A percentile compares a stretch with the other conserved stretches of the same genome.
phyloP scores from a whole-genome alignment of 2,797 vertebrate species.

The Cottoperca gobio region DNA sequence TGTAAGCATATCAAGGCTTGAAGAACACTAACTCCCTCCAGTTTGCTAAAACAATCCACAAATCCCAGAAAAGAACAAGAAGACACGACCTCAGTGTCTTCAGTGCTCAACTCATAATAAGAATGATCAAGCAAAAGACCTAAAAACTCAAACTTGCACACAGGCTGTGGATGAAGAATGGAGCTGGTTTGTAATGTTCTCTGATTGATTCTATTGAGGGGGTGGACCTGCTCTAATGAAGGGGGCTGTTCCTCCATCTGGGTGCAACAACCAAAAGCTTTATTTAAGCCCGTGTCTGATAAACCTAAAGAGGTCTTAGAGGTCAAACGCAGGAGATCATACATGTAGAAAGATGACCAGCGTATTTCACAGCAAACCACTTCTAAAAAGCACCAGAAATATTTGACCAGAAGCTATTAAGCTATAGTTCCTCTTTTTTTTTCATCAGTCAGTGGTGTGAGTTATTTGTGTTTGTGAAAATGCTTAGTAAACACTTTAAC shows the following conservation, averaged over 20 bases:
- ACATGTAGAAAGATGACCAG: background rate
- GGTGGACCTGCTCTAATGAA: conserved; percentile 43
- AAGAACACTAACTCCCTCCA: background rate
- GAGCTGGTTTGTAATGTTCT: conserved; percentile 1
- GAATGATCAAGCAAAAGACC: background rate
- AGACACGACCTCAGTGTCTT: conserved; percentile 1
- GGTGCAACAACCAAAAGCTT: conserved; percentile 32
- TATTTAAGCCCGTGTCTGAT: conserved; percentile 32
- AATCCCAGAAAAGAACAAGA: background rate
- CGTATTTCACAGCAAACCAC: background rate
- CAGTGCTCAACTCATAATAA: background rate
- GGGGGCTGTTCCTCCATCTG: conserved; percentile 35
- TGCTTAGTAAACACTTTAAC: conserved; percentile 24
- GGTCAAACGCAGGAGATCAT: conserved; percentile 31
- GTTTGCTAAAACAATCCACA: background rate
- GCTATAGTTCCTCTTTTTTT: conserved; percentile 41
- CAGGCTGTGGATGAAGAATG: background rate
- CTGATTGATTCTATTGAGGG: conserved; percentile 39
- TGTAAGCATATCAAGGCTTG: background rate
- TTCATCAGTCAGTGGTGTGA: background rate
- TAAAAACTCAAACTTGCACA: background rate
- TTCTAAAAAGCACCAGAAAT: background rate
- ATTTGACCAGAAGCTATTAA: background rate
- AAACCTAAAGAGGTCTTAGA: conserved; percentile 34
- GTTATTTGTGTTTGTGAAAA: conserved; percentile 38